Base-by-base conservation (phyloP, 2,888 invertebrate species). In the Allygus modestus region DNA sequence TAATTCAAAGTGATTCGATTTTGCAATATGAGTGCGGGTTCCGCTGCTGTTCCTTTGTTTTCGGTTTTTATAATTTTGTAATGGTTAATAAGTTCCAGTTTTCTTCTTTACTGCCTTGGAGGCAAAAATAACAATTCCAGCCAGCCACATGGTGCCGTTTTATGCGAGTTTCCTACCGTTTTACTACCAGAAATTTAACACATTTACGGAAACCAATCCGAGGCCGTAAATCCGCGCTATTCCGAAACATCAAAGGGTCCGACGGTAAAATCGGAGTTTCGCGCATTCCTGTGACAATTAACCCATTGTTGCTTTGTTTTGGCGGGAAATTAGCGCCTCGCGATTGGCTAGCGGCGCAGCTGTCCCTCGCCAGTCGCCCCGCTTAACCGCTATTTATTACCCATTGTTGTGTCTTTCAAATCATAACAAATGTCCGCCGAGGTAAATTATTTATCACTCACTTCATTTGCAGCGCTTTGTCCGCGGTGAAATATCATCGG, bases 401-500 rank as follows among this genome's bases (percentile, higher is more conserved):
- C 82, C 82, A 82, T 82, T 82, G 82, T 82, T 82, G 69, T 82
- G 82, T 82, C 82, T 20, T 82, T 82, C 69, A 26, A 82, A 43
- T 28, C 61, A 82, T 82, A 82, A 82, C 82, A 82, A 82, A 82
- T 82, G 82, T 28, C 28, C 82, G 33, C 15, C 31, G 65, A 23
- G 15, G 65, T 69, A 82, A 65, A 65, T 82, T 82, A 82, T 65
- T 37, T 65, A 65, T 82, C 69, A 43, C 46, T 41, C 65, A n/a
- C 69, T 82, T 69, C 82, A 82, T 43, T 81, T 81, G 73, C 41
- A 31, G 41, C 73, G 73, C 73, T 73, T 73, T 73, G 73, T 73
- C 73, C 73, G 17, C n/a, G 73, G 73, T 73, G 73, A 73, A 73
- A 73, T 73, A 73, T 73, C 73, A 11, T 11, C 23, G 37, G 73